Percentiles rank a stretch among this genome's conserved stretches.
Evolutionary conservation across 2,888 invertebrate genomes (phyloP).

Genomic region (Drosophila limbata): DNA sequence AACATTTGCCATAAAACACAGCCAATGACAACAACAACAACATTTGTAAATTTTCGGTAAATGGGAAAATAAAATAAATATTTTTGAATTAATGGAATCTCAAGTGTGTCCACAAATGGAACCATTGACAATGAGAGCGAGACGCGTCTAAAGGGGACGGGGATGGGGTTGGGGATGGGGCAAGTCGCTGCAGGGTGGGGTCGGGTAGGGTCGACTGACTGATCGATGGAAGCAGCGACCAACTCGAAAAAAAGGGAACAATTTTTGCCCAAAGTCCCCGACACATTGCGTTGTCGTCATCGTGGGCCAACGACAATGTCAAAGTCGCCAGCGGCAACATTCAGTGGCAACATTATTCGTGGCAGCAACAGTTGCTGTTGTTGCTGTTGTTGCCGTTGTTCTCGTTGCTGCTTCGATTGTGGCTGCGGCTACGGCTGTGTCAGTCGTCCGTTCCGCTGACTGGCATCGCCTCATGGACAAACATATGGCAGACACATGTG

Average conservation of each 20-base stretch:
- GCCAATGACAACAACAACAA: constrained; percentile 30
- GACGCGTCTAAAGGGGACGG: neutral
- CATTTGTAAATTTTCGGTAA: constrained; percentile 43
- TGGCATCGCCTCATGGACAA: constrained; percentile 75
- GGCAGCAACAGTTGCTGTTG: constrained; percentile 18
- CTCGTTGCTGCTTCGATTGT: constrained; percentile 11
- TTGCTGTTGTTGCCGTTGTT: neutral
- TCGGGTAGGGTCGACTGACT: constrained; percentile 19
- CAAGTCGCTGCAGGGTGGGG: constrained; percentile 46
- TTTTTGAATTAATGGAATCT: constrained; percentile 81
- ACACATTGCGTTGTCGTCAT: constrained; percentile 5
- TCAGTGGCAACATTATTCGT: constrained; percentile 28
- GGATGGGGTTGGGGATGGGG: neutral
- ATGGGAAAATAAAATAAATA: constrained; percentile 71
- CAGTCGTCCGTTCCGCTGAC: constrained; percentile 56
- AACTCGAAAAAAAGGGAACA: constrained; percentile 40
- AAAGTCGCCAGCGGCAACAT: constrained; percentile 53
- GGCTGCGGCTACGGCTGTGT: constrained; percentile 27
- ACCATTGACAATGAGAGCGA: constrained; percentile 53
- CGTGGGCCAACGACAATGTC: constrained; percentile 52
- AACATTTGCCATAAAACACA: constrained; percentile 55
- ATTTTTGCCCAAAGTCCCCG: constrained; percentile 18
- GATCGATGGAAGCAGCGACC: constrained; percentile 59
- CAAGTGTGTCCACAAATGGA: constrained; percentile 82
- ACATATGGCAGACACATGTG: constrained; percentile 77